Evolutionary conservation across 2,113 vertebrate species (phyloP), one percentile per base, ranked within the genome.

Genomic region (Podarcis raffonei): DNA sequence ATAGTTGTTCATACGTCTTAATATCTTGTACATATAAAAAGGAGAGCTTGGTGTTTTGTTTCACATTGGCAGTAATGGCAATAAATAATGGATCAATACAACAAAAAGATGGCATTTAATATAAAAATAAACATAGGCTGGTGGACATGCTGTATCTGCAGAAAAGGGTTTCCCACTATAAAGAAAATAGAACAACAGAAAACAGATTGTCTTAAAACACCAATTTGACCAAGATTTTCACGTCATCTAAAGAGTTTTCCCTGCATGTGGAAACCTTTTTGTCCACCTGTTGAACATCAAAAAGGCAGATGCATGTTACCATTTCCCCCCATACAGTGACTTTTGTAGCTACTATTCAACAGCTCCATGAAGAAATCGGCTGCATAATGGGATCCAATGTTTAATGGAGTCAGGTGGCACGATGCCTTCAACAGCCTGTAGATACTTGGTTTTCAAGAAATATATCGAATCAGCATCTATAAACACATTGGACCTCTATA

Each of bases 1-100:
- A 97, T 97, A 96, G 96, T 96, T 97, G 97, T 97, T 96, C 94
- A 88, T 96, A 97, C 93, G 96, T 94, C 91, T 94, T 92, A 94
- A 96, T 82, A 92, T 95, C 94, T 93, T 97, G 95, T 94, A 93
- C 96, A 95, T 91, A 96, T 92, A 89, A 97, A 95, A 96, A 91
- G 93, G 94, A 96, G 89, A 93, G 91, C 81, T 95, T 95, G 81
- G 89, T 95, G 94, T 71, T 87, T 93, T 95, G 96, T 84, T 89
- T 96, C 94, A 96, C 96, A 95, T 96, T 96, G 94, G 95, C 93
- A 93, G 83, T 96, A 93, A 95, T 92, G 91, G 90, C 86, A 95
- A 94, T 94, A 97, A 97, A 95, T 97, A 95, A 95, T 91, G 92
- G 95, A 95, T 79, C 75, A 92, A 88, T 94, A 93, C 91, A 97